Base-by-base conservation (phyloP, 2,797 vertebrate genomes). In the Taeniopygia guttata region DNA sequence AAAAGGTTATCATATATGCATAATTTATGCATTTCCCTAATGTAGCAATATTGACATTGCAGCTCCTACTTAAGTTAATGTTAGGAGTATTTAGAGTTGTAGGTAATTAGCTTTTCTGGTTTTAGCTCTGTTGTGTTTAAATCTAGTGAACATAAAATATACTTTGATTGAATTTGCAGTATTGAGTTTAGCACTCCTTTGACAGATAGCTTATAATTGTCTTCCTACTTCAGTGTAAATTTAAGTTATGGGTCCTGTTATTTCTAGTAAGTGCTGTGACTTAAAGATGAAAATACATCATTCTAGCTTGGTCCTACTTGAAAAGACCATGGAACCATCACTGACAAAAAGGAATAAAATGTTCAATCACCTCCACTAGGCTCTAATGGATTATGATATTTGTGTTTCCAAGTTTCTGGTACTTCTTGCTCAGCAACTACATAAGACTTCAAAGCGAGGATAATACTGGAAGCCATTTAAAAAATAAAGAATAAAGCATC, bases 221-320 rank as follows among this genome's bases (percentile, higher is more conserved):
- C 76, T 66, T 80, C 40, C n/a, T 55, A 19, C 60, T 94, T 96
- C 22, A 32, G 56, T 64, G 43, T 92, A 96, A 96, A 94, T 94
- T n/a, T 59, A 94, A 95, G 89, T 92, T 95, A 83, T 95, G 78
- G 72, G 68, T 56, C 68, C 94, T 91, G 17, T 93, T 96, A 68
- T 91, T 96, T 94, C 70, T 88, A 48, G 32, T 95, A 96, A 96
- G 76, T 92, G 58, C 59, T 96, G 84, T 96, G 82, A 96, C 69
- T 94, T 91, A 70, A 94, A 96, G 81, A 96, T 78, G 78, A 97
- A 97, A 97, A 97, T 90, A 85, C 90, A 85, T 74, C 62, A 70
- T 54, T 42, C 22, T 78, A 38, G 38, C 77, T 96, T 95, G 45
- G 34, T 73, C 95, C 9, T 91, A 27, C 59, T 94, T 76, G 80